Conservation (phyloP, 2,797 vertebrate species). For the Fratercula arctica region DNA sequence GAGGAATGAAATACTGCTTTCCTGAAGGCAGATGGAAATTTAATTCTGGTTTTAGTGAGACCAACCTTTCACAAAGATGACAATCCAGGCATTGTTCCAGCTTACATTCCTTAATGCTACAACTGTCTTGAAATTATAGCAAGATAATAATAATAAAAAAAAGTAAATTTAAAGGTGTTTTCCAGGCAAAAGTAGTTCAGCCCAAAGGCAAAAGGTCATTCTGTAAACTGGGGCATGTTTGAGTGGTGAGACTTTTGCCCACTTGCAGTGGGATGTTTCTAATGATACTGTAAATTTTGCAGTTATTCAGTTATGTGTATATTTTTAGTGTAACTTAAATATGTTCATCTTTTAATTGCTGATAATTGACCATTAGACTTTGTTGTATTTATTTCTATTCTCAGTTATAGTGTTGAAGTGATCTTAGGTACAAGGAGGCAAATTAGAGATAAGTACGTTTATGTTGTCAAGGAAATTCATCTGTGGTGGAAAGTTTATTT, state of each 20-base stretch:
- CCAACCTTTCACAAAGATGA: background rate
- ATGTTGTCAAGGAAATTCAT: background rate
- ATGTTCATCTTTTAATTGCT: conserved; percentile 3
- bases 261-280: background rate
- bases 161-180: background rate
- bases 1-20: background rate
- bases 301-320: background rate
- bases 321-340: background rate
- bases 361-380: conserved; percentile 36
- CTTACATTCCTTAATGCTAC: background rate
- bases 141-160: background rate
- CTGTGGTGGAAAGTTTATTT: conserved; percentile 42
- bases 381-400: conserved; percentile 30
- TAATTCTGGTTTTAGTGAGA: background rate
- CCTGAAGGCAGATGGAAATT: background rate
- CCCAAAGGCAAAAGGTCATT: background rate
- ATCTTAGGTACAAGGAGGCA: conserved; percentile 7
- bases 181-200: background rate
- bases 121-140: background rate
- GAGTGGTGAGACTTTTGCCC: background rate
- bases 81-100: background rate
- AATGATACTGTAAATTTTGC: background rate
- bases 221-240: background rate
- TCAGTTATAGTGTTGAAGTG: background rate
- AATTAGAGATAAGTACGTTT: background rate